phyloP scores from a whole-genome alignment of 2,797 vertebrate genomes.

The Natrix natrix region DNA sequence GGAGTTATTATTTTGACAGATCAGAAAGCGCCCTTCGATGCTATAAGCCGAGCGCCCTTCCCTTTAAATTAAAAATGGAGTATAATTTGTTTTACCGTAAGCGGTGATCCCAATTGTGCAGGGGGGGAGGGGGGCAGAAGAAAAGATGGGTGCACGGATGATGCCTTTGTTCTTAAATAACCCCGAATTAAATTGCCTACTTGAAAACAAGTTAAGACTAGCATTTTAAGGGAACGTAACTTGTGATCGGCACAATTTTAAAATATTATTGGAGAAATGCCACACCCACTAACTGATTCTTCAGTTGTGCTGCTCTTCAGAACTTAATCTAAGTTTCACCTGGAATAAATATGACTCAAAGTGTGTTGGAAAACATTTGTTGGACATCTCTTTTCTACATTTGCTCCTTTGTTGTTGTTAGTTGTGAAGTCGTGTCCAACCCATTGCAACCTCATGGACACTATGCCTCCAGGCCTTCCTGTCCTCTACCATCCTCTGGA shows the following conservation, averaged over 20 bases:
- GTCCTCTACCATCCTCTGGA: no score
- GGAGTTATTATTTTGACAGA: background rate
- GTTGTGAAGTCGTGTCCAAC: no score
- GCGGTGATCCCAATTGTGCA: background rate
- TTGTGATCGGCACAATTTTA: background rate
- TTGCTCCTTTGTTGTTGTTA: background rate
- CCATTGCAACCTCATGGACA: no score
- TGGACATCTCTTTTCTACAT: background rate
- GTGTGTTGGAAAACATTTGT: background rate
- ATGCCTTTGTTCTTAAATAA: background rate
- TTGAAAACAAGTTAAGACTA: background rate
- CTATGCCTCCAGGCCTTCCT: no score
- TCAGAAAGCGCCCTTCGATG: background rate
- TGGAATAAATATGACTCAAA: background rate
- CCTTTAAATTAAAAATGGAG: background rate
- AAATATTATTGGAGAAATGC: background rate
- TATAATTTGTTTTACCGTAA: background rate
- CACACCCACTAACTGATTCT: background rate
- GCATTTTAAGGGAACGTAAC: background rate
- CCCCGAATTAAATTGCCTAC: background rate
- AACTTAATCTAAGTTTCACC: background rate
- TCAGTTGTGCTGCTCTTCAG: background rate
- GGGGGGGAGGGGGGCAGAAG: background rate
- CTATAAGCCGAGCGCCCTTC: background rate
- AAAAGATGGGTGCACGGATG: background rate